phyloP scores from a whole-genome alignment of 1,140 invertebrate species.

The Pygmarrhopalites habei region DNA sequence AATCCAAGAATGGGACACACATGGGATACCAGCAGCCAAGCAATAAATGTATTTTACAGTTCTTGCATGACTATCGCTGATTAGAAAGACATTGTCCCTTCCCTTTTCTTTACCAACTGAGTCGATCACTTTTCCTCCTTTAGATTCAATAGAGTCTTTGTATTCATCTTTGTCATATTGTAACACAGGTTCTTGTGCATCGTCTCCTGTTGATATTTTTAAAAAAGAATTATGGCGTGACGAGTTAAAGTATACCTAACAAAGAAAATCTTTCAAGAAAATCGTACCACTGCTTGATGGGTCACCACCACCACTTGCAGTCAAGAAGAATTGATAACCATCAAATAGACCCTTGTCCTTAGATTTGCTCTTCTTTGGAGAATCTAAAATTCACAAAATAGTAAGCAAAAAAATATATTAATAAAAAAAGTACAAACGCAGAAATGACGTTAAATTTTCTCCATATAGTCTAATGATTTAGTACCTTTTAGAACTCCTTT shows the following conservation, averaged over 20 bases:
- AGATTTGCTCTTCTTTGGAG: background rate
- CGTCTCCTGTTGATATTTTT: background rate
- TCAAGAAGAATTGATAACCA: constrained; percentile 35
- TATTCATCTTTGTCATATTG: constrained; percentile 31
- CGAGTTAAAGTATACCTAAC: too few relatives aligned
- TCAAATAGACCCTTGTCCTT: constrained; percentile 24
- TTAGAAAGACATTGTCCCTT: constrained; percentile 14
- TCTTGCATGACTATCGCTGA: constrained; percentile 23
- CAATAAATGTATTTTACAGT: constrained; percentile 34
- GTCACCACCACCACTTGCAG: constrained; percentile 35
- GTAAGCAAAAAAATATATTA: background rate
- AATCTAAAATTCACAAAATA: too few relatives aligned
- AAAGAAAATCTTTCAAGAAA: too few relatives aligned
- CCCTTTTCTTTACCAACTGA: constrained; percentile 19
- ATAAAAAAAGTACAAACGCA: too few relatives aligned
- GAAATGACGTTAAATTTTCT: background rate
- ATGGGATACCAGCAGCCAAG: constrained; percentile 32
- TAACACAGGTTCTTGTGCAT: background rate
- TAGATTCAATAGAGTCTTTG: constrained; percentile 19
- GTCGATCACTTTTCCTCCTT: constrained; percentile 26
- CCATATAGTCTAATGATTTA: background rate
- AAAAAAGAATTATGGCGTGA: too few relatives aligned
- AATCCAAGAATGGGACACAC: constrained; percentile 31
- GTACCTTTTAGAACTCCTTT: background rate
- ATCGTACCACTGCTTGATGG: constrained; percentile 23